These are phyloP conservation scores for Halcyon leucocephala DNA, from an alignment of 2,797 vertebrate species.

Conservation along the genomic window DNA sequence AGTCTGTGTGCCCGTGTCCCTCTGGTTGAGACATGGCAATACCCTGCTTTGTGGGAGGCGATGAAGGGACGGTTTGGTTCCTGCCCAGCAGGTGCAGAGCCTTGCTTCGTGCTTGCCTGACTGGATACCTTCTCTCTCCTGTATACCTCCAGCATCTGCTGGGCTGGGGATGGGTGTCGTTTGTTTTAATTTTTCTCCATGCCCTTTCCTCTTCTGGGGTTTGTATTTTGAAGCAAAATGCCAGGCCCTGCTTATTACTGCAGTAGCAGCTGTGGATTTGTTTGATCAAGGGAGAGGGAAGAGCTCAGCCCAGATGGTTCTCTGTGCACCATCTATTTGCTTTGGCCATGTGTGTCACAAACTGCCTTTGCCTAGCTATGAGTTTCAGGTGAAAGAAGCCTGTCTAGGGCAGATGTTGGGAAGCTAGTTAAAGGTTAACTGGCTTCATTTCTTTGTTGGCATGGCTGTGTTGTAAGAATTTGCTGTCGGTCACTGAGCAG, in stretches of 20 bases:
- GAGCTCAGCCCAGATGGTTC: constrained; percentile 54
- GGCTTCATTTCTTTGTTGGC: neutral
- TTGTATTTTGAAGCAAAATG: neutral
- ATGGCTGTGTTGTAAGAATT: neutral
- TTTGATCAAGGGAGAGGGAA: constrained; percentile 41
- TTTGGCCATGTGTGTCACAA: neutral
- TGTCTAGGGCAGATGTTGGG: neutral
- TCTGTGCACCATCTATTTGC: constrained; percentile 20
- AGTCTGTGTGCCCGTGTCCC: neutral
- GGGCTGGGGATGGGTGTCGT: neutral
- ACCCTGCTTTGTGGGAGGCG: neutral
- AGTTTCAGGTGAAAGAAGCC: constrained; percentile 19
- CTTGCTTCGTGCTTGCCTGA: neutral
- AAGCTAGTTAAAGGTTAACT: constrained; percentile 47
- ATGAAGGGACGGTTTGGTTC: neutral
- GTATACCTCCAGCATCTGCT: neutral
- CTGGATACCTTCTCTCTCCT: neutral
- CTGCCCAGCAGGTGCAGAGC: neutral
- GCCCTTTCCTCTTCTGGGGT: neutral
- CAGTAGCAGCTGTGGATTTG: constrained; percentile 24
- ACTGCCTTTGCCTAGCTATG: neutral
- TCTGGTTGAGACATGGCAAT: neutral
- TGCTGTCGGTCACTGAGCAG: neutral
- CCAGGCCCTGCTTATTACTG: neutral
- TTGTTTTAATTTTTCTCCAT: neutral